phyloP scores from a whole-genome alignment of 2,888 invertebrate species.

The Apodemia mormo region DNA sequence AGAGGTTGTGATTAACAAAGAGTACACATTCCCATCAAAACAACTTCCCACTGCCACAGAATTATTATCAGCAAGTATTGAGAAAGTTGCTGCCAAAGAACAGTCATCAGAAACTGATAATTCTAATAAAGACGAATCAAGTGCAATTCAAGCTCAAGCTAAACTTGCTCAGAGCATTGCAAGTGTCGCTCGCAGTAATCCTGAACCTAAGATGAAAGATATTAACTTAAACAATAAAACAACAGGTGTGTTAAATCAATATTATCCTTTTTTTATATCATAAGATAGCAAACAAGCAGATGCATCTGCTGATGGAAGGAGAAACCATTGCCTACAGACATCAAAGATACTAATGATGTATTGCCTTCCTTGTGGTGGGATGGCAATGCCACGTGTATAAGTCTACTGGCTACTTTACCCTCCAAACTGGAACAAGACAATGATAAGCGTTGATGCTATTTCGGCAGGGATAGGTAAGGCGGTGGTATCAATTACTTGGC shows the following conservation, averaged over 20 bases:
- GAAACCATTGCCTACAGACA: too few relatives aligned
- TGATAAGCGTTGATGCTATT: too few relatives aligned
- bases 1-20: conserved; percentile 50
- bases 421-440: too few relatives aligned
- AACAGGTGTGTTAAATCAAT: conserved; percentile 54
- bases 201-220: conserved; percentile 74
- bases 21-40: conserved; percentile 47
- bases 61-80: conserved; percentile 68
- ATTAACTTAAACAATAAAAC: conserved; percentile 68
- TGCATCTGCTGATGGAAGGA: too few relatives aligned
- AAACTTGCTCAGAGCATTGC: conserved; percentile 73
- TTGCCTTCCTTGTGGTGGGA: too few relatives aligned
- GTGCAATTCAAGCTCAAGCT: conserved; percentile 71
- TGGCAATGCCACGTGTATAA: too few relatives aligned
- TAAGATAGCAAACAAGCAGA: too few relatives aligned
- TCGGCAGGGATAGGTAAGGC: too few relatives aligned
- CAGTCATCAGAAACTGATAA: conserved; percentile 44
- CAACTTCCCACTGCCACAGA: conserved; percentile 62
- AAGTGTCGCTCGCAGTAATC: conserved; percentile 61
- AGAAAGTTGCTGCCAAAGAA: conserved; percentile 64
- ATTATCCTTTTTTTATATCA: too few relatives aligned
- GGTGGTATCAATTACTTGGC: too few relatives aligned
- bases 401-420: too few relatives aligned
- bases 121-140: conserved; percentile 55
- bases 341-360: too few relatives aligned